These are phyloP conservation scores for Drosophila parabipectinata DNA, from an alignment of 1,140 invertebrate genomes.

Conservation along the genomic window DNA sequence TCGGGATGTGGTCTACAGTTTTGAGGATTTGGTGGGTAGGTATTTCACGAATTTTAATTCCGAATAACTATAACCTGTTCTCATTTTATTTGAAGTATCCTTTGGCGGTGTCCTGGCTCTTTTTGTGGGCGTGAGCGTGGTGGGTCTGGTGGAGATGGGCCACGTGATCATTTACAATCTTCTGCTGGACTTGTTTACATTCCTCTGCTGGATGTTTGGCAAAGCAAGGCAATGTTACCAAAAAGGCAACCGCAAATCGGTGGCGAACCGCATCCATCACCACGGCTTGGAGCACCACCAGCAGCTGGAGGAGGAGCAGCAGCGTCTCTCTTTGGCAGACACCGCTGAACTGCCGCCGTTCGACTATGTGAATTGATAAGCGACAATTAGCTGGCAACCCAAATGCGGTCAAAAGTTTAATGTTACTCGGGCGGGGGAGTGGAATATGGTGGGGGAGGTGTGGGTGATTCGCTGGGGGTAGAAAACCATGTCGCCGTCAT, in stretches of 20 bases:
- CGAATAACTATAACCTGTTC: background rate
- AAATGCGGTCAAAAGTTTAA: conserved; percentile 78
- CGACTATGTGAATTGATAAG: conserved; percentile 68
- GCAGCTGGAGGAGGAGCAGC: conserved; percentile 7
- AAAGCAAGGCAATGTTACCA: conserved; percentile 19
- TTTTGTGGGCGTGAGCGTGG: conserved; percentile 65
- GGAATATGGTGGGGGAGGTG: background rate
- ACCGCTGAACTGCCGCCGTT: conserved; percentile 59
- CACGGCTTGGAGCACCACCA: background rate
- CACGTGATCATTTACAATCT: conserved; percentile 53
- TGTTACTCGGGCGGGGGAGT: conserved; percentile 47
- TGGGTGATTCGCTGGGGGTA: conserved; percentile 49
- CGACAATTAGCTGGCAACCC: conserved; percentile 62
- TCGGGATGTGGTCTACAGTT: conserved; percentile 83
- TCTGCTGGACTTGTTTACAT: conserved; percentile 42
- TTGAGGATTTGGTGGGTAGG: conserved; percentile 81
- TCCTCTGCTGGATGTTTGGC: conserved; percentile 26
- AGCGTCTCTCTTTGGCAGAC: conserved; percentile 59
- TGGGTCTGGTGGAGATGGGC: conserved; percentile 61
- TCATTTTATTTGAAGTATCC: conserved; percentile 51
- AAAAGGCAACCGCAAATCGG: conserved; percentile 10
- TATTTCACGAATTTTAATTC: background rate
- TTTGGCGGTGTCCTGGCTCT: conserved; percentile 69
- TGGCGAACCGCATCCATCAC: conserved; percentile 4
- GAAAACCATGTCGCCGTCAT: conserved; percentile 54